Evolutionary conservation across 2,113 vertebrate genomes (phyloP), one percentile per base, ranked within the genome.

Genomic region (Grallaria varia): DNA sequence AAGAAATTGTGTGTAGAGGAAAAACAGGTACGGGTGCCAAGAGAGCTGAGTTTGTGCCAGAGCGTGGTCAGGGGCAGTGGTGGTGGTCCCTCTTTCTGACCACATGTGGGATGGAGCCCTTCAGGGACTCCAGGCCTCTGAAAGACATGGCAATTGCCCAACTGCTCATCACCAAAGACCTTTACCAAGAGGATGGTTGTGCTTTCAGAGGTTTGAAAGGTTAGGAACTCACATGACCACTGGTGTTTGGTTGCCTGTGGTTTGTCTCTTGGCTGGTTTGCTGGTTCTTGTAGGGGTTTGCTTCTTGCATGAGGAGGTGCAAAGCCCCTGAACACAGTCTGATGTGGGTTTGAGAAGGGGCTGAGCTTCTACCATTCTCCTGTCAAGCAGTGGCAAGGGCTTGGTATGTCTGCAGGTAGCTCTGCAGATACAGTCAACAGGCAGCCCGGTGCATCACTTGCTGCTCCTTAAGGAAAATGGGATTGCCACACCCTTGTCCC

Each of bases 11-110:
- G 7, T 33, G 49, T 78, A 8, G 85, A 68, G 49, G 56, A 78
- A 95, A 93, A 81, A 31, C 88, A 94, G 95, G 95, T 94, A 72
- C 0, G 13, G 3, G 16, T 86, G 92, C 96, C 87, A 89, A 87
- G 58, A 40, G 74, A 50, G 67, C 20, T 58, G 90, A 67, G 62
- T 75, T 79, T 50, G 50, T 71, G 85, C 31, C 72, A n/a, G 63
- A 73, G 45, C 5, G 0, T 14, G 52, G 80, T 0, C 2, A 72
- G 68, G 82, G 79, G n/a, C 25, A 58, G 37, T 33, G 55, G 18
- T 47, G 55, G 45, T 37, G 58, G 53, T 75, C 10, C 42, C 47
- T 86, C 22, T 25, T 40, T 60, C 52, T 75, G 86, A 31, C 63
- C 45, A 4, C 35, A 10, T 0, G 0, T 67, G 35, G 74, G 47